Base-by-base conservation (phyloP, 1,140 invertebrate genomes). In the Bombus sylvicola region DNA sequence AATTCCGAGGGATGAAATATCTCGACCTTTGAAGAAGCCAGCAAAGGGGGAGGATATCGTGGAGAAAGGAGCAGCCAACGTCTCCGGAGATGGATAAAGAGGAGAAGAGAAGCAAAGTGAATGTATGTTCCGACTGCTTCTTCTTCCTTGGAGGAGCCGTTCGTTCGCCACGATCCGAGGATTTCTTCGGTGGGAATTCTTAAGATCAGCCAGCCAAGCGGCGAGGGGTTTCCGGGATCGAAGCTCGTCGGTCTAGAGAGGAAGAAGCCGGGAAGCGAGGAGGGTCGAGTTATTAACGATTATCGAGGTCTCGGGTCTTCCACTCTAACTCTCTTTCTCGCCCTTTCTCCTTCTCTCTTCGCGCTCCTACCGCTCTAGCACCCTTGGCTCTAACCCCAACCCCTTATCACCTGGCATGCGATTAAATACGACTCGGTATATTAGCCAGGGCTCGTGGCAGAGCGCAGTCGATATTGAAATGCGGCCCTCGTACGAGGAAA, bases 1-100 rank as follows among this genome's bases (percentile, higher is more conserved):
- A 91, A 90, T 91, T 90, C 73, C 85, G 37, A 88, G 85, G 84
- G 87, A 89, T 91, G 90, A 88, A 91, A 89, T 91, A 90, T 89
- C 89, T 90, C 71, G 85, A 89, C 64, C 90, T 91, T 90, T 89
- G 90, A 91, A 91, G 90, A 90, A 90, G 83, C 89, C 77, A 57
- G 81, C 34, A 72, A 90, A 87, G 79, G 12, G 53, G 81, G 78
- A 82, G 80, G 76, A 62, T 78, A 85, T 59, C 47, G 47, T 9
- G 12, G 71, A 13, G 34, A 57, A 53, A 77, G 59, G 73, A 77
- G 41, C 72, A 31, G 18, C 34, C 57, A 31, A 18, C 34, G 34
- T 69, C 25, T 47, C 43, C 15, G 28, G 31, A 37, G 73, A 62
- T n/a, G 53, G 71, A 59, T 31, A 12, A n/a, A 47, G 62, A 41